Percentiles rank a stretch among this genome's conserved stretches.
Evolutionary conservation across 53 echinoderm and acorn worm species (phyloP).

Genomic region (Holothuria scabra): DNA sequence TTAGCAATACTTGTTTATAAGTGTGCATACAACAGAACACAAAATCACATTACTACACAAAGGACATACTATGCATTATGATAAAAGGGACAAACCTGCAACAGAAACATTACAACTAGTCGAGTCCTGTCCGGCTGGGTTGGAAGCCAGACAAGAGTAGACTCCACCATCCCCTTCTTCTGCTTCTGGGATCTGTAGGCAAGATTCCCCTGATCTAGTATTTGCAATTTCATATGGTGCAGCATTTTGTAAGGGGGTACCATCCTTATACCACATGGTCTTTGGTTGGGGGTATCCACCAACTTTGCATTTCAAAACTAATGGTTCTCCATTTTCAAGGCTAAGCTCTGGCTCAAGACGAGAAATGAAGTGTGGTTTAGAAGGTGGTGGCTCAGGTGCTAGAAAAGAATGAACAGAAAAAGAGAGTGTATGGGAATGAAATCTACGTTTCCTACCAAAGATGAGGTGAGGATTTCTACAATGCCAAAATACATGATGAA

Average conservation of each 20-base stretch:
- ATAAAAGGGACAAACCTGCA: constrained; percentile 55
- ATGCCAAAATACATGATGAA: too few relatives aligned
- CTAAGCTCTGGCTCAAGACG: constrained; percentile 38
- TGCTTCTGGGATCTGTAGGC: constrained; percentile 22
- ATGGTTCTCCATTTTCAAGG: constrained; percentile 69
- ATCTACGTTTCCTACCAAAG: too few relatives aligned
- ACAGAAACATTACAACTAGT: constrained; percentile 76
- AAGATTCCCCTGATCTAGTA: constrained; percentile 32
- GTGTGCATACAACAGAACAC: too few relatives aligned
- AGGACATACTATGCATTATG: too few relatives aligned
- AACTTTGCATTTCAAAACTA: constrained; percentile 73
- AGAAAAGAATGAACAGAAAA: background rate
- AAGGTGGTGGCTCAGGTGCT: constrained; percentile 44
- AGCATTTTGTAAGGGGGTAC: constrained; percentile 34
- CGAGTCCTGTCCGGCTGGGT: constrained; percentile 76
- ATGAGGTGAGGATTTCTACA: too few relatives aligned
- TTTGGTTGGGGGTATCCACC: constrained; percentile 80
- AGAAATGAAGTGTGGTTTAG: constrained; percentile 34
- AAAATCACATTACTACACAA: too few relatives aligned
- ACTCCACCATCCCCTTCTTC: constrained; percentile 74
- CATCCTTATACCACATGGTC: constrained; percentile 87
- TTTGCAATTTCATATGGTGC: constrained; percentile 34
- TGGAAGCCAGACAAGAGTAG: constrained; percentile 74
- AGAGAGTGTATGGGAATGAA: background rate
- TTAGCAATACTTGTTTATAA: too few relatives aligned